Base-by-base conservation (phyloP, 2,113 vertebrate genomes). In the Poecilia latipinna region DNA sequence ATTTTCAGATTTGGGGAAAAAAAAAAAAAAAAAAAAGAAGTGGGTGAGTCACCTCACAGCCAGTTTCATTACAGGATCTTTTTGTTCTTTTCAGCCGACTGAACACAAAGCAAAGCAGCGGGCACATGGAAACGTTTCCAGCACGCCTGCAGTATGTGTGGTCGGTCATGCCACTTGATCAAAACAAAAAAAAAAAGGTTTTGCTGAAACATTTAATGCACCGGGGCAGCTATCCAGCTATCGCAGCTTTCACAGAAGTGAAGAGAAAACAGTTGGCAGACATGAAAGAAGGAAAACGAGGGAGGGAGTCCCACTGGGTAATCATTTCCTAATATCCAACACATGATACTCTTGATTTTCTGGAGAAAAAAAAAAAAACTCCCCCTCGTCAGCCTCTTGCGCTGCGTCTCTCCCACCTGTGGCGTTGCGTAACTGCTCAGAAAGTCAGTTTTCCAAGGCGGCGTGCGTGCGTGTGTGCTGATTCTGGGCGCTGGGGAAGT, bases 61-160 rank as follows among this genome's bases (percentile, higher is more conserved):
- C 31, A 74, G 48, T 80, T 91, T 84, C 80, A 86, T 89, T 87
- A 80, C 15, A 62, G 84, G 75, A 67, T 63, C 82, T 61, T 86
- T 88, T 42, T 77, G 74, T 88, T 84, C 70, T 88, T 78, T 89
- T 86, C 66, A 84, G 48, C 39, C 29, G 79, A 79, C 61, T 7
- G 82, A 84, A 70, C 84, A 77, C 85, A 87, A 80, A 67, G 79
- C 76, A 64, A 51, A 77, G 75, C 83, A 74, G 81, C 78, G 32
- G 86, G 86, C 91, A 84, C 82, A 91, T 91, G 92, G 92, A 90
- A 93, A 82, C 86, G 67, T 88, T 93, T 93, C 90, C 81, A 80
- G 67, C 77, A 35, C n/a, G 83, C 78, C 91, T 80, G 86, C 64
- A 70, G 84, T 51, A 42, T 12, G 74, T 80, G 78, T 71, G 85